These are phyloP conservation scores for Hippocampus zosterae DNA, from an alignment of 2,113 vertebrate species.

Conservation along the genomic window DNA sequence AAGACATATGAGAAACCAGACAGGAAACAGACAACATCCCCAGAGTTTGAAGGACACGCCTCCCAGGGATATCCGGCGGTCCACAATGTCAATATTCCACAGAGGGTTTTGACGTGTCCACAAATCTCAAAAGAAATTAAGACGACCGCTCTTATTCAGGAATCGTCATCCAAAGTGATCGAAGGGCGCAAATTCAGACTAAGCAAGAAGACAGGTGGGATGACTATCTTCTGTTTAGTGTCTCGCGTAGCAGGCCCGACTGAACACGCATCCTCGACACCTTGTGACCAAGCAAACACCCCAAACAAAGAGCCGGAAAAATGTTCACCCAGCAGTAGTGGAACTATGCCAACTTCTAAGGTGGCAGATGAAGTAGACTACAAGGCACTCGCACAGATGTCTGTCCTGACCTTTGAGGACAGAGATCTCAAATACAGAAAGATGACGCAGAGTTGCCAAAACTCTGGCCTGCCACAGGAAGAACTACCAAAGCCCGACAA, in stretches of 20 bases:
- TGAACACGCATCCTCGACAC: conserved; percentile 36
- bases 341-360: conserved; percentile 26
- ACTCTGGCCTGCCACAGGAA: conserved; percentile 35
- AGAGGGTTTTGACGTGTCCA: conserved; percentile 1
- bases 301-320: conserved; percentile 13
- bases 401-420: not conserved
- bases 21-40: conserved; percentile 33
- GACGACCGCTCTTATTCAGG: conserved; percentile 12
- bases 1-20: conserved; percentile 23
- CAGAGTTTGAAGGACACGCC: conserved; percentile 29
- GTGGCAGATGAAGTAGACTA: conserved; percentile 65
- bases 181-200: conserved; percentile 52
- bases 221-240: conserved; percentile 74
- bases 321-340: not conserved
- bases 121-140: conserved; percentile 13
- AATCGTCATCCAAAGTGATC: conserved; percentile 40
- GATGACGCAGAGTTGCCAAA: not conserved
- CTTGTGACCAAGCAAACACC: conserved; percentile 16
- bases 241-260: conserved; percentile 56
- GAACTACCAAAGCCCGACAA: conserved; percentile 32
- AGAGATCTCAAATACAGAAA: conserved; percentile 10
- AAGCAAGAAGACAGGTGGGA: conserved; percentile 55
- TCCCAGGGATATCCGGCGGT: not conserved
- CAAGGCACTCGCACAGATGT: not conserved
- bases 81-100: conserved; percentile 8